A percentile compares a stretch with the other conserved stretches of the same genome.
Conservation (phyloP, 2,797 vertebrate genomes). For the Poecilia wingei region DNA sequence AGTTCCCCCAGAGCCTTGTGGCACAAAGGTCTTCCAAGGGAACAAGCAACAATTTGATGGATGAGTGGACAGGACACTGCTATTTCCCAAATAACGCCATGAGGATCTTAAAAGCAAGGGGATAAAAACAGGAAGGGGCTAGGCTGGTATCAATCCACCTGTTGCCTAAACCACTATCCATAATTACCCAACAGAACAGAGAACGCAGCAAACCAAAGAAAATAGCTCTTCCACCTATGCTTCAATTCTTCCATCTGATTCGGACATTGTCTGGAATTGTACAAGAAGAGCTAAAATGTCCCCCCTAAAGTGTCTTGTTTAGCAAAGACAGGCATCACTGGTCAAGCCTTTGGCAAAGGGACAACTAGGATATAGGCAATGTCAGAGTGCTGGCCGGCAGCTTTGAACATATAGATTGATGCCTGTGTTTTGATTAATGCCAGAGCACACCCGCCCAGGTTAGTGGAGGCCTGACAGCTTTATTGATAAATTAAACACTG, state of each 20-base stretch:
- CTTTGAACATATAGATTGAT: slow-evolving; percentile 72
- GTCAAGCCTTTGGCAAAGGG: slow-evolving; percentile 64
- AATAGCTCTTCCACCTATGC: slow-evolving; percentile 16
- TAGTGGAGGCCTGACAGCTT: slow-evolving; percentile 76
- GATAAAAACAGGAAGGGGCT: slow-evolving; percentile 62
- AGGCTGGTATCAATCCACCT: slow-evolving; percentile 68
- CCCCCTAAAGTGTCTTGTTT: slow-evolving; percentile 43
- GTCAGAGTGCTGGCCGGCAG: slow-evolving; percentile 64
- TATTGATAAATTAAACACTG: slow-evolving; percentile 81
- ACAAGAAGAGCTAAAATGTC: slow-evolving; percentile 28
- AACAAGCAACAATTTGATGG: slow-evolving; percentile 68
- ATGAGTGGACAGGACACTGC: slow-evolving; percentile 60
- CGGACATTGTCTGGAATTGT: background rate
- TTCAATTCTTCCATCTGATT: slow-evolving; percentile 16
- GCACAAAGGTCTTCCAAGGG: slow-evolving; percentile 21
- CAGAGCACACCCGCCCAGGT: slow-evolving; percentile 68
- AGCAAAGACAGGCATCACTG: slow-evolving; percentile 45
- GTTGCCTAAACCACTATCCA: slow-evolving; percentile 69
- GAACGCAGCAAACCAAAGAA: slow-evolving; percentile 37
- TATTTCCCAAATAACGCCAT: slow-evolving; percentile 75
- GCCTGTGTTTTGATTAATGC: slow-evolving; percentile 74
- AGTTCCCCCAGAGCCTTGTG: slow-evolving; percentile 18
- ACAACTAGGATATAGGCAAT: slow-evolving; percentile 66
- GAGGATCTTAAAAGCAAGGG: slow-evolving; percentile 71
- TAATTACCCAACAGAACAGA: slow-evolving; percentile 73